A percentile compares a stretch with the other conserved stretches of the same genome.
Conservation (phyloP, 2,113 vertebrate genomes). For the Alexandromys fortis region DNA sequence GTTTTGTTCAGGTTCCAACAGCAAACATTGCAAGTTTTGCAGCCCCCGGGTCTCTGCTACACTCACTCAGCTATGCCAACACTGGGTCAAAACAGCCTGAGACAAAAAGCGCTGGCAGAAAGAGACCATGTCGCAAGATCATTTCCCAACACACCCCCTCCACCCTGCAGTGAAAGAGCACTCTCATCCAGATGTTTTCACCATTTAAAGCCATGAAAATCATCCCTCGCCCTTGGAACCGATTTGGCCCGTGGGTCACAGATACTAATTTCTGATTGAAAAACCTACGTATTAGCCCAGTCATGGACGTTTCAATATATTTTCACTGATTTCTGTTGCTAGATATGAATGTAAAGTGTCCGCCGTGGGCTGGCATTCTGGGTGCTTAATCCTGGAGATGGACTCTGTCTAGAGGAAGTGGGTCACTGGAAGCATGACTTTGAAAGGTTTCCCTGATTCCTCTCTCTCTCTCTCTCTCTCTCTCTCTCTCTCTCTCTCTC, state of each 20-base stretch:
- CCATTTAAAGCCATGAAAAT: constrained; percentile 44
- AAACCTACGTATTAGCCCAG: background rate
- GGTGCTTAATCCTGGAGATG: background rate
- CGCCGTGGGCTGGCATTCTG: background rate
- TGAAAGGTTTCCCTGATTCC: background rate
- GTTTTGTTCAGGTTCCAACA: background rate
- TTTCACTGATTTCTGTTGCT: background rate
- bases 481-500: too few species aligned
- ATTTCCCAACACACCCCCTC: background rate
- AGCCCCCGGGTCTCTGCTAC: background rate
- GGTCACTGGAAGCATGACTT: background rate
- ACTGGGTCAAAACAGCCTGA: background rate
- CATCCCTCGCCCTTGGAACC: background rate
- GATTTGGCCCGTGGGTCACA: background rate
- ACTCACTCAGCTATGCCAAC: background rate
- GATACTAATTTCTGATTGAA: background rate
- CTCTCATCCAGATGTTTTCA: constrained; percentile 2
- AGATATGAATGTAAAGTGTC: background rate
- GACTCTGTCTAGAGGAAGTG: background rate
- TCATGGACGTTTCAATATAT: background rate
- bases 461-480: too few species aligned
- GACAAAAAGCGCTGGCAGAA: background rate
- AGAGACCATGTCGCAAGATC: background rate
- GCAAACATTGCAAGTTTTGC: background rate
- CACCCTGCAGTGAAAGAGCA: background rate